Base-by-base conservation (phyloP, 2,888 invertebrate genomes). In the Ecliptopera silaceata region DNA sequence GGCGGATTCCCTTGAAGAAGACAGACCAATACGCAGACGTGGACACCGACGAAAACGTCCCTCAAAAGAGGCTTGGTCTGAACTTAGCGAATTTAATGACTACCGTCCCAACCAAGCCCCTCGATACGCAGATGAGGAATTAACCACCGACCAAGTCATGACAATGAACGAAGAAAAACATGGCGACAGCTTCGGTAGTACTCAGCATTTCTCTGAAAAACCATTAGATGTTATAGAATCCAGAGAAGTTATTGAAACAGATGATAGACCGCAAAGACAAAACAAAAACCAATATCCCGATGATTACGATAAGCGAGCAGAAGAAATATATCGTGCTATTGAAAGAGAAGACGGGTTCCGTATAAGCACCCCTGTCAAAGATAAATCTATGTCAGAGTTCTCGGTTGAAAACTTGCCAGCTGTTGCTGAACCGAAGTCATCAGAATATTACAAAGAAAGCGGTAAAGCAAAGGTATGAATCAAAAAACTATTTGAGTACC, bases 381-480 rank as follows among this genome's bases (percentile, higher is more conserved):
- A 86, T 39, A 80, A 74, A 62, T 83, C 85, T 15, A 60, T 82
- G 44, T 85, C 88, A 12, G 88, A 85, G 58, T 83, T 84, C 72
- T 85, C 87, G 13, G 44, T 71, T 29, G 87, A 87, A 69, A 52
- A 73, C 2, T 42, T 66, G 29, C 46, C 51, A 11, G 47, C 63
- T n/a, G 43, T 31, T 10, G 17, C 43, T 12, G 58, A 57, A 39
- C 22, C 41, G 4, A 62, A 72, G 65, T 56, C 64, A 38, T 34
- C 53, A 20, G 61, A 15, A 39, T 52, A 62, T 15, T 47, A 48
- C 22, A 60, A 60, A 17, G 60, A 70, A 51, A 45, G 38, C 43
- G 63, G 65, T 22, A 75, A 72, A 65, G 49, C 63, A 47, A 65
- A 78, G 77, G 82, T 82, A 75, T 42, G 58, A 51, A 59, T 13